Evolutionary conservation across 2,113 vertebrate genomes (phyloP), one percentile per base, ranked within the genome.

Genomic region (Cichladusa arquata): DNA sequence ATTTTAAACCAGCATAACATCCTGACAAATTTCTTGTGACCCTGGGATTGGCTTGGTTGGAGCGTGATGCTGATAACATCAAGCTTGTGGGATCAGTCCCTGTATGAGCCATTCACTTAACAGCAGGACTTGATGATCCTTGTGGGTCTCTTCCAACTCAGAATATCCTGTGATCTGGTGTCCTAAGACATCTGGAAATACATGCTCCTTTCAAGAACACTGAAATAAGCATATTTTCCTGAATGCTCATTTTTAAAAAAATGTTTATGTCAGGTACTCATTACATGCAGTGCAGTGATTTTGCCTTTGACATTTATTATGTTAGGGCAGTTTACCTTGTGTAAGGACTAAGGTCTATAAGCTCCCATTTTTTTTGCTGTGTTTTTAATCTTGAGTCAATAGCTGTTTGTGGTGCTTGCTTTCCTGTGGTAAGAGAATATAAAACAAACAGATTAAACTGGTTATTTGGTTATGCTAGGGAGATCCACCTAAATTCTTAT

Each of bases 301-400:
- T 54, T 4, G 19, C 19, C 33, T 92, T 70, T 77, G 42, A 42
- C 12, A 25, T 48, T 31, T 38, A 19, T 65, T 67, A 25, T 28
- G 10, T 65, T 77, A 88, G 34, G 31, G 25, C 50, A 93, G 31
- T 87, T 98, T 97, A 98, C 98, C 97, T 96, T 29, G 93, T 33
- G 67, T 98, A 98, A 50, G 96, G 96, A 79, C 48, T 96, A 44
- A 98, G 47, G 53, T 98, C 97, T 56, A 97, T 53, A 92, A 72
- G 93, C 79, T 97, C 69, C 91, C 97, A 92, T 48, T 95, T 96
- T 67, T 96, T 97, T 53, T 70, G 42, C 73, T 95, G 92, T 14
- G 11, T 34, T 81, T 38, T 69, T 91, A 65, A 29, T 53, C 73
- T 66, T 81, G 61, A 80, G 7, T 96, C 83, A 56, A 42, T 36